Conservation (phyloP, 2,797 vertebrate genomes). For the Crenuchus spilurus region DNA sequence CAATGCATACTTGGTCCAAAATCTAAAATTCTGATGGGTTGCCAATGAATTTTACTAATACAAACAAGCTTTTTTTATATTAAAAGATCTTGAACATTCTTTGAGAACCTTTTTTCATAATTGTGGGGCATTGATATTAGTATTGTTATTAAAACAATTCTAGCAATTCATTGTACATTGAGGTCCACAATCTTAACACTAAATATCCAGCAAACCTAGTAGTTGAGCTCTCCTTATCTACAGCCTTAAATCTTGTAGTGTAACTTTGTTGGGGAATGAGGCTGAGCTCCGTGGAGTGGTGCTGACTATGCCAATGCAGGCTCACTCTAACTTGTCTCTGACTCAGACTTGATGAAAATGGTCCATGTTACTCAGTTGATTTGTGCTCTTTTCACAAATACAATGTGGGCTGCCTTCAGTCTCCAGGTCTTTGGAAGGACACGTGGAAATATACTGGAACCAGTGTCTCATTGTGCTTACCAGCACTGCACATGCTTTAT, state of each 20-base stretch:
- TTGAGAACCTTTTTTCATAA: no score
- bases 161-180: no score
- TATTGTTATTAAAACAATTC: no score
- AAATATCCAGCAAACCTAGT: no score
- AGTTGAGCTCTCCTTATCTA: not conserved
- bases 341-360: slow-evolving; percentile 28
- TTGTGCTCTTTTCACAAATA: slow-evolving; percentile 46
- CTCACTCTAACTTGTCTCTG: not conserved
- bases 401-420: slow-evolving; percentile 21
- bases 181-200: no score
- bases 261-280: not conserved
- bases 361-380: slow-evolving; percentile 37
- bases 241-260: not conserved
- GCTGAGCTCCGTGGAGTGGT: not conserved
- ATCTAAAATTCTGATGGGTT: no score
- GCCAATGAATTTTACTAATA: no score
- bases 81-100: not conserved
- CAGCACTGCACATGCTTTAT: slow-evolving; percentile 6
- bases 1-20: no score
- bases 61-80: no score
- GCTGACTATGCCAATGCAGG: not conserved
- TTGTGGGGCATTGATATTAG: no score
- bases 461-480: slow-evolving; percentile 37
- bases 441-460: slow-evolving; percentile 50
- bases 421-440: slow-evolving; percentile 42